Evolutionary conservation across 2,888 invertebrate species (phyloP), one percentile per base, ranked within the genome.

Genomic region (Eristalinus aeneus): DNA sequence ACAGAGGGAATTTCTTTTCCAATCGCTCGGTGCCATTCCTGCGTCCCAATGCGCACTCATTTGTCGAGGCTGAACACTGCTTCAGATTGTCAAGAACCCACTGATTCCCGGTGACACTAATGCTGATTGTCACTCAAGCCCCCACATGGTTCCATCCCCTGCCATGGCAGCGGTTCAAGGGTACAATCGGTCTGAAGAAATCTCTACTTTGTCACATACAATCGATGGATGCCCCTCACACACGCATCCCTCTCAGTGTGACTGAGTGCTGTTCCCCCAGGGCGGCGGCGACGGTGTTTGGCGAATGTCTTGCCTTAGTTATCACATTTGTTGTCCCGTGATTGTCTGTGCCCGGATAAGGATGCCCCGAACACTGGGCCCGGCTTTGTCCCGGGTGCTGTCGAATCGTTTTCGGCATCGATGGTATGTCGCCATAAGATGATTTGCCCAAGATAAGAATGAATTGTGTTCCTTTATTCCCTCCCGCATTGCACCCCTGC

Each of bases 341-440:
- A 67, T 79, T 79, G 79, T 60, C 67, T 74, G 63, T 54, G 23
- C 73, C 27, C 16, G 65, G 79, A 68, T 68, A 80, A 80, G 56
- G 56, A 74, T 39, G 22, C 54, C 61, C 73, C 54, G 56, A 16
- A 73, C 53, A 80, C 56, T 80, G 73, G 63, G 56, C 36, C 74
- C 36, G 63, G 39, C 74, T 68, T 80, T 74, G 72, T 79, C 67
- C 67, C 20, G 72, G 73, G 73, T 54, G 67, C 67, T 79, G 68
- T 80, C 73, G 68, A 80, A 80, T 73, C 73, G 73, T 53, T 79
- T 79, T 79, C 73, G 79, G 73, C 79, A 80, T 80, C 79, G 61
- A 80, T 80, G 68, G 54, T 32, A 80, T 74, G 79, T 68, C 68
- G 32, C 63, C 68, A 63, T 73, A 61, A 65, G 67, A 74, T 63